phyloP scores from a whole-genome alignment of 1,140 invertebrate species.

The Andricus grossulariae region DNA sequence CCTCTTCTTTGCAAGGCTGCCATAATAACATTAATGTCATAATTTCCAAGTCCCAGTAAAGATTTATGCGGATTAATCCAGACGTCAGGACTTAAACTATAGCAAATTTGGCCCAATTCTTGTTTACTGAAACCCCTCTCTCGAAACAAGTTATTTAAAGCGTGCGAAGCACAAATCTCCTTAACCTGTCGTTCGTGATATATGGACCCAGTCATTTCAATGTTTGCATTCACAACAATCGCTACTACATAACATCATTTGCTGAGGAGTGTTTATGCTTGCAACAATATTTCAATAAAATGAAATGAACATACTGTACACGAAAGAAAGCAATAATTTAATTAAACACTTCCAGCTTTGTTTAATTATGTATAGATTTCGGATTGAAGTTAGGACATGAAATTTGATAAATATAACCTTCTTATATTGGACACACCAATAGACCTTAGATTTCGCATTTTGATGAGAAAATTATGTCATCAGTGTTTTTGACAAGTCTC shows the following conservation, averaged over 20 bases:
- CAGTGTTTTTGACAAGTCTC: too few relatives aligned
- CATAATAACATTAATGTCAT: conserved; percentile 99
- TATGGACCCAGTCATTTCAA: conserved; percentile 69
- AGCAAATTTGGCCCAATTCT: conserved; percentile 92
- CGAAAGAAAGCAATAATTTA: too few relatives aligned
- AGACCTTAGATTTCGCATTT: too few relatives aligned
- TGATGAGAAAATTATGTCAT: too few relatives aligned
- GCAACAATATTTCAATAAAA: too few relatives aligned
- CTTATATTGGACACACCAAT: too few relatives aligned
- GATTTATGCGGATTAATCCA: conserved; percentile 97
- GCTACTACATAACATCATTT: conserved; percentile 47
- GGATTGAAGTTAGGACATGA: too few relatives aligned
- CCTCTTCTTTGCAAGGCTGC: conserved; percentile 90
- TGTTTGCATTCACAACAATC: conserved; percentile 64
- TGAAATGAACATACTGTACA: too few relatives aligned
- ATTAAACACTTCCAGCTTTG: too few relatives aligned
- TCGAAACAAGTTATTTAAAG: conserved; percentile 97
- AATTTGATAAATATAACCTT: too few relatives aligned
- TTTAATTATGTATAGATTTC: too few relatives aligned
- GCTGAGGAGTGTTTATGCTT: background rate
- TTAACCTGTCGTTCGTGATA: conserved; percentile 78
- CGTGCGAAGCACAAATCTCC: conserved; percentile 95
- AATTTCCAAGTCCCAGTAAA: conserved; percentile 94
- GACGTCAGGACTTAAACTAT: conserved; percentile 86
- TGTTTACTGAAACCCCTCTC: conserved; percentile 86